Base-by-base conservation (phyloP, 1,140 invertebrate genomes). In the Bombyx mandarina region DNA sequence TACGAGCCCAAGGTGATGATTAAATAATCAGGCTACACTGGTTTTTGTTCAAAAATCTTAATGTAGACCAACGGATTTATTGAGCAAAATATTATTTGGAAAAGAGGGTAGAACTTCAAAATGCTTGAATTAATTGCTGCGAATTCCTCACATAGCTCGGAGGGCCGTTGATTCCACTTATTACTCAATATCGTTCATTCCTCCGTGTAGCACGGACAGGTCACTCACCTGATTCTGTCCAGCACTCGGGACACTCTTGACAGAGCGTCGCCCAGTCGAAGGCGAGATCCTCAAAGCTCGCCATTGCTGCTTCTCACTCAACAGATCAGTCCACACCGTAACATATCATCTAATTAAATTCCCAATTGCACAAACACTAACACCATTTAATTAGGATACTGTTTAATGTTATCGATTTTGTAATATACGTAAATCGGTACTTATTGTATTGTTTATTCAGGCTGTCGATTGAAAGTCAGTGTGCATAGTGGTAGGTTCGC, bases 191-290 rank as follows among this genome's bases (percentile, higher is more conserved):
- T 35, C 26, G 26, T 35, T 35, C 26, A 35, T 35, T 35, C 26
- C 26, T 35, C 26, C 26, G 26, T 35, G 2, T 35, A 35, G 26
- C 2, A 35, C 26, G 26, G 26, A 35, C 26, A 67, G 71, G 62
- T 71, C 65, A 77, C 79, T 82, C 66, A 89, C 89, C 89, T 88
- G 87, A 83, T n/a, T 74, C 62, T 10, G 88, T 88, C 88, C 89
- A 90, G 77, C 89, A 90, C 61, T 89, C 89, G 18, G 88, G 80
- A 63, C 88, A 89, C 51, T 89, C 89, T 74, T 90, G 89, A 67
- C 89, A 90, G 43, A 90, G 81, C 67, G 88, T 80, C 64, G 83
- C 86, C 89, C 89, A 90, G 73, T 90, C 89, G 75, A 88, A 88
- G 62, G 88, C 76, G 60, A 90, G 79, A 68, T 90, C 89, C 63